These are phyloP conservation scores for Platyrinchus mystaceus DNA, from an alignment of 2,797 vertebrate genomes.

Conservation along the genomic window DNA sequence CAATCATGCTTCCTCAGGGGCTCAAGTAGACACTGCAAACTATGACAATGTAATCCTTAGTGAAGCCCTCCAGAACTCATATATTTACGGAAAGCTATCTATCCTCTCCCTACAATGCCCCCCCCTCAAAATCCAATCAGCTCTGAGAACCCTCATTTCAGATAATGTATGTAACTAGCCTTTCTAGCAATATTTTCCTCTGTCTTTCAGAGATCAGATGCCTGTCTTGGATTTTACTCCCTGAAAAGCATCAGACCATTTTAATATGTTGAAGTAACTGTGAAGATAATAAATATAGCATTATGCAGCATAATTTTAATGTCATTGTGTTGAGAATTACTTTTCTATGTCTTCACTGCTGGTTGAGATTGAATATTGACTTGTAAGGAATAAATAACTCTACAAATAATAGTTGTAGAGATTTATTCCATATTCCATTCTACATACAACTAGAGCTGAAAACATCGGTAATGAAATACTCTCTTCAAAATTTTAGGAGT, in stretches of 20 bases:
- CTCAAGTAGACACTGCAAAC: background rate
- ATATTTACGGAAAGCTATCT: background rate
- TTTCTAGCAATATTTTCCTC: background rate
- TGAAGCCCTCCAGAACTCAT: background rate
- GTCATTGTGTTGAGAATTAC: background rate
- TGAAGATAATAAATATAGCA: background rate
- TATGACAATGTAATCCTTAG: background rate
- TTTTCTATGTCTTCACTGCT: background rate
- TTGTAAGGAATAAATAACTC: background rate
- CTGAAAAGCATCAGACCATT: background rate
- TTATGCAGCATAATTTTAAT: background rate
- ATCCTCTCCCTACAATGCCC: background rate
- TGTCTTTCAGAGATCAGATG: background rate
- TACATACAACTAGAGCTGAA: background rate
- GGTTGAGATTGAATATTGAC: background rate
- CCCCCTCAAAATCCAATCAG: background rate
- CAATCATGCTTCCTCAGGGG: background rate
- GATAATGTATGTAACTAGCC: background rate
- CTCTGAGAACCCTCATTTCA: background rate
- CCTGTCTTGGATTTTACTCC: background rate
- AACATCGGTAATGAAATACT: background rate
- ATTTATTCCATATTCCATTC: background rate
- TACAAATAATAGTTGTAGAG: background rate
- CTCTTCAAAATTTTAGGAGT: background rate
- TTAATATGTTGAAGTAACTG: background rate